These are phyloP conservation scores for Amphibalanus amphitrite DNA, from an alignment of 1,140 invertebrate species.

Conservation along the genomic window DNA sequence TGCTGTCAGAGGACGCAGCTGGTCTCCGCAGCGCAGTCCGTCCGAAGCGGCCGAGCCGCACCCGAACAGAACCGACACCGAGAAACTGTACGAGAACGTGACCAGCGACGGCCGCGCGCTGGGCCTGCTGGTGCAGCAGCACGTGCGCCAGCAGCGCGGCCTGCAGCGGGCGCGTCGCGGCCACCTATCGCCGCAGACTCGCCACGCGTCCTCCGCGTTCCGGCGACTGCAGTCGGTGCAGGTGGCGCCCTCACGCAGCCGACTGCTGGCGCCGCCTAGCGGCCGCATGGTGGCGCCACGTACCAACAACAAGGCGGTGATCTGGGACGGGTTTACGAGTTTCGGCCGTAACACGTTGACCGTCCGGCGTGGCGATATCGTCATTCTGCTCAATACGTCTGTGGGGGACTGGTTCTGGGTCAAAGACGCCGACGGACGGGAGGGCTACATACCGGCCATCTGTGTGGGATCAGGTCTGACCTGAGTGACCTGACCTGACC, in stretches of 20 bases:
- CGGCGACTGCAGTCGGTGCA: not conserved
- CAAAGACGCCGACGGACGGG: constrained; percentile 40
- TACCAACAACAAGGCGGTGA: constrained; percentile 23
- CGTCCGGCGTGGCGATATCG: constrained; percentile 51
- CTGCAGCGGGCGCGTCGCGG: not conserved
- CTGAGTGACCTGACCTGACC: not conserved
- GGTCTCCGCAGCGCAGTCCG: not conserved
- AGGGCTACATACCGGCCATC: constrained; percentile 55
- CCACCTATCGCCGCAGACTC: not conserved
- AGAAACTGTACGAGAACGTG: constrained; percentile 35
- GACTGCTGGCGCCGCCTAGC: constrained; percentile 19
- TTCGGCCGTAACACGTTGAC: constrained; percentile 35
- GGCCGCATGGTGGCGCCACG: not conserved
- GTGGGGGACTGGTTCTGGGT: constrained; percentile 52
- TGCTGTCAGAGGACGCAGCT: not conserved
- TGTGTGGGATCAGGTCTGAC: not conserved
- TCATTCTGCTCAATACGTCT: constrained; percentile 37
- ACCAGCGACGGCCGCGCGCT: constrained; percentile 12
- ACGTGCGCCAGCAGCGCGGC: not conserved
- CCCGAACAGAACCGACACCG: constrained; percentile 38
- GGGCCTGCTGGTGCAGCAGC: constrained; percentile 4
- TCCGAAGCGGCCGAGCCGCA: not conserved
- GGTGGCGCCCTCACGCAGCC: not conserved
- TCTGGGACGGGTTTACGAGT: constrained; percentile 42
- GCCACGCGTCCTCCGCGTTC: not conserved